Evolutionary conservation across 1,140 invertebrate species (phyloP).

Genomic region (Bombus confusus): DNA sequence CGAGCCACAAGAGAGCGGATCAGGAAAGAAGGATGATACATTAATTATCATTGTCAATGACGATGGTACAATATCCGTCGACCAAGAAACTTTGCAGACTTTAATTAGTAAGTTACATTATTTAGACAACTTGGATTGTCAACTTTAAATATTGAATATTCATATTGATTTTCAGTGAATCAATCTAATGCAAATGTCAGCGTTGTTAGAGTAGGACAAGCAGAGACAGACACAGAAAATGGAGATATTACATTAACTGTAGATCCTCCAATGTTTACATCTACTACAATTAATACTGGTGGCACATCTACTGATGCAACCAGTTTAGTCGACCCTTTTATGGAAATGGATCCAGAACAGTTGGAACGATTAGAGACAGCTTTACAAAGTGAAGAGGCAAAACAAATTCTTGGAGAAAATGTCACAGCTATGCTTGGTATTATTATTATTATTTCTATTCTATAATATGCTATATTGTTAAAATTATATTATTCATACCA

Average conservation of each 20-base stretch:
- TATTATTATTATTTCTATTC: background rate
- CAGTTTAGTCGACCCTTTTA: slow-evolving; percentile 82
- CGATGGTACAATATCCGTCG: slow-evolving; percentile 87
- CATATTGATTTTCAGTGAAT: slow-evolving; percentile 75
- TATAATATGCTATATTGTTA: too few species aligned
- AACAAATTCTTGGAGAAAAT: slow-evolving; percentile 84
- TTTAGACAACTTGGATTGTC: background rate
- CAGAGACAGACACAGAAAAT: slow-evolving; percentile 73
- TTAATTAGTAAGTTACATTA: slow-evolving; percentile 85
- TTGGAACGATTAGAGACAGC: slow-evolving; percentile 84
- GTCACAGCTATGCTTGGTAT: slow-evolving; percentile 83
- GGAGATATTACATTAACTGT: slow-evolving; percentile 80
- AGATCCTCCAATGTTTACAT: slow-evolving; percentile 74
- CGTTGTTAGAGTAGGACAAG: slow-evolving; percentile 81
- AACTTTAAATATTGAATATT: slow-evolving; percentile 52
- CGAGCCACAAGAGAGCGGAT: slow-evolving; percentile 73
- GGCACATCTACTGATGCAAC: slow-evolving; percentile 64
- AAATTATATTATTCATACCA: too few species aligned
- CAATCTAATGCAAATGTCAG: slow-evolving; percentile 81
- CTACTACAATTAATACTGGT: slow-evolving; percentile 45
- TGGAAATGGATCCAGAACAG: slow-evolving; percentile 84
- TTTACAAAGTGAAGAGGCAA: slow-evolving; percentile 84
- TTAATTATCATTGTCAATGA: slow-evolving; percentile 89
- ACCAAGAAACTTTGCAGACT: slow-evolving; percentile 87
- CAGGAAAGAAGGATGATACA: slow-evolving; percentile 79